phyloP scores from a whole-genome alignment of 1,140 invertebrate genomes.

The Aporrectodea caliginosa region DNA sequence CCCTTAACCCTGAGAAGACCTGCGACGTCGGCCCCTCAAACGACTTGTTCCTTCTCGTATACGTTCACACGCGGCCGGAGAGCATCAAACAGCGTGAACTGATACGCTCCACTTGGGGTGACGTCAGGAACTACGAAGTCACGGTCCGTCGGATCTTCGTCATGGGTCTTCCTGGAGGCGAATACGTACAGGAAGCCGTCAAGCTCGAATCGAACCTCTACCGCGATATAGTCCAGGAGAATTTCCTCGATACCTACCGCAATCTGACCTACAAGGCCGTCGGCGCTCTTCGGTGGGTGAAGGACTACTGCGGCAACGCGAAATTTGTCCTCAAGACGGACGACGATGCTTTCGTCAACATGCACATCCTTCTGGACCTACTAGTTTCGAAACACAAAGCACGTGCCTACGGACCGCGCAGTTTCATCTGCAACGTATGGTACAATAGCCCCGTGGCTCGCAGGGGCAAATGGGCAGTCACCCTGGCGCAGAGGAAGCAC shows the following conservation, averaged over 20 bases:
- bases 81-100: conserved; percentile 45
- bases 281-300: conserved; percentile 75
- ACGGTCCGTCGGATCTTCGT: conserved; percentile 62
- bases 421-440: conserved; percentile 45
- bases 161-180: conserved; percentile 61
- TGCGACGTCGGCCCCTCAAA: conserved; percentile 11
- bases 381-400: conserved; percentile 33
- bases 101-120: conserved; percentile 52
- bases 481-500: conserved; percentile 47
- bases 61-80: conserved; percentile 44
- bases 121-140: conserved; percentile 26
- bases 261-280: conserved; percentile 84
- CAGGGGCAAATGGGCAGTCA: conserved; percentile 54
- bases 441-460: conserved; percentile 24
- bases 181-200: conserved; percentile 56
- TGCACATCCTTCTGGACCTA: conserved; percentile 28
- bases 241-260: conserved; percentile 70
- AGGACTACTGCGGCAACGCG: conserved; percentile 64
- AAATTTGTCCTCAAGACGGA: conserved; percentile 57
- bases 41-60: conserved; percentile 35
- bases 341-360: conserved; percentile 59
- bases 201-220: conserved; percentile 61
- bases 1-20: conserved; percentile 8
- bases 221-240: conserved; percentile 72
- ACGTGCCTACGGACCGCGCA: conserved; percentile 14